These are phyloP conservation scores for Folsomia candida DNA, from an alignment of 2,888 invertebrate genomes.

Conservation along the genomic window DNA sequence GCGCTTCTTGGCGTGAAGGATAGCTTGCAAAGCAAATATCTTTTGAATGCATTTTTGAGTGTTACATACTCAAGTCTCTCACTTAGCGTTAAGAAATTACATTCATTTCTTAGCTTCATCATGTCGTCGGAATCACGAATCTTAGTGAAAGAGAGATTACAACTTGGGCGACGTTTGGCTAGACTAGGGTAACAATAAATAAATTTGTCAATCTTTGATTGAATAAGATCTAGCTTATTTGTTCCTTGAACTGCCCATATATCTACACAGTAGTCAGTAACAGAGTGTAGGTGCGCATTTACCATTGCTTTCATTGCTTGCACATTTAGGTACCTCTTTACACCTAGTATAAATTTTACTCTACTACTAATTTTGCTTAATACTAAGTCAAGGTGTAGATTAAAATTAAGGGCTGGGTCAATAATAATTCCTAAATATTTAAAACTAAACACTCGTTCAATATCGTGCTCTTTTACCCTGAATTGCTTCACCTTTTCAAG, in stretches of 20 bases:
- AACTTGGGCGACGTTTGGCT: background rate
- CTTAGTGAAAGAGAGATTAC: background rate
- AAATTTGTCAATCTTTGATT: background rate
- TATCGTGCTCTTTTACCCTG: background rate
- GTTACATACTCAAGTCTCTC: conserved; percentile 10
- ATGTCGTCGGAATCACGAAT: background rate
- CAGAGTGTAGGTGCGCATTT: conserved; percentile 11
- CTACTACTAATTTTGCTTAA: background rate
- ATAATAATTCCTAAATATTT: conserved; percentile 8
- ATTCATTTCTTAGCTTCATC: background rate
- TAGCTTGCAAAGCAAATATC: no score
- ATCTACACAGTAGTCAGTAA: conserved; percentile 20
- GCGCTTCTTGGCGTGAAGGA: no score
- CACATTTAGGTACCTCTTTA: conserved; percentile 13
- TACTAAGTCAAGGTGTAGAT: conserved; percentile 1
- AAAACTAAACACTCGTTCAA: conserved; percentile 3
- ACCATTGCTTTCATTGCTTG: conserved; percentile 9
- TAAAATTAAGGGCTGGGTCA: conserved; percentile 9
- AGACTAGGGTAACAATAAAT: background rate
- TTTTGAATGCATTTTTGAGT: background rate
- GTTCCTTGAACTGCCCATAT: conserved; percentile 15
- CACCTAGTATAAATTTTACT: conserved; percentile 14
- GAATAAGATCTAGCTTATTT: background rate
- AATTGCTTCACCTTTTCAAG: background rate
- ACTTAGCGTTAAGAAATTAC: background rate